A percentile compares a stretch with the other conserved stretches of the same genome.
Evolutionary conservation across 37 sponge, comb jelly and placozoan genomes (phyloP).

Genomic region (Halichondria panicea): DNA sequence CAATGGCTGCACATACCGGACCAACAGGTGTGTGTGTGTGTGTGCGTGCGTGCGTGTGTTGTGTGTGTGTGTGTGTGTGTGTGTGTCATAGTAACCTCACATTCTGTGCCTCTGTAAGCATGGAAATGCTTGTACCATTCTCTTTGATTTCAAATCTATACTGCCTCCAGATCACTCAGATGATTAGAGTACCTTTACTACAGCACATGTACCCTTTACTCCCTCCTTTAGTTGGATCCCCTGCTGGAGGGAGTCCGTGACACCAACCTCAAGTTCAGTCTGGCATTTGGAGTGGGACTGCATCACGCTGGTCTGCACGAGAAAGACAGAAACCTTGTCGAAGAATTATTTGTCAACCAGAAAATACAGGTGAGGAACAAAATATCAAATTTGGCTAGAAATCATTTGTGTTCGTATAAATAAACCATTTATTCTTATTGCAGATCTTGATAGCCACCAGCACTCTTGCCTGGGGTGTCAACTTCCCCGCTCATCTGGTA

Average conservation of each 20-base stretch:
- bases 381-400: neutral
- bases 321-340: conserved; percentile 86
- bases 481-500: conserved; percentile 98
- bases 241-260: conserved; percentile 66
- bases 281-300: conserved; percentile 94
- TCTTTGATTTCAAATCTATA: neutral
- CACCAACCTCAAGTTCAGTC: conserved; percentile 80
- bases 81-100: too few species aligned
- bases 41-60: conserved; percentile 33
- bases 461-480: conserved; percentile 99
- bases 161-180: neutral
- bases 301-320: conserved; percentile 98
- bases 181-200: neutral
- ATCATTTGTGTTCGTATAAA: neutral
- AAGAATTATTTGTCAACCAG: conserved; percentile 91
- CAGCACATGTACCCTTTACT: neutral
- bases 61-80: conserved; percentile 15
- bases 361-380: conserved; percentile 78
- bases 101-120: conserved; percentile 19
- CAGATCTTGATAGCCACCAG: conserved; percentile 93
- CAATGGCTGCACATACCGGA: conserved; percentile 97
- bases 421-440: neutral
- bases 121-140: neutral
- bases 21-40: conserved; percentile 49
- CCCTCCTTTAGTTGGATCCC: conserved; percentile 50